Evolutionary conservation across 2,888 invertebrate genomes (phyloP).

Genomic region (Philaethria dido): DNA sequence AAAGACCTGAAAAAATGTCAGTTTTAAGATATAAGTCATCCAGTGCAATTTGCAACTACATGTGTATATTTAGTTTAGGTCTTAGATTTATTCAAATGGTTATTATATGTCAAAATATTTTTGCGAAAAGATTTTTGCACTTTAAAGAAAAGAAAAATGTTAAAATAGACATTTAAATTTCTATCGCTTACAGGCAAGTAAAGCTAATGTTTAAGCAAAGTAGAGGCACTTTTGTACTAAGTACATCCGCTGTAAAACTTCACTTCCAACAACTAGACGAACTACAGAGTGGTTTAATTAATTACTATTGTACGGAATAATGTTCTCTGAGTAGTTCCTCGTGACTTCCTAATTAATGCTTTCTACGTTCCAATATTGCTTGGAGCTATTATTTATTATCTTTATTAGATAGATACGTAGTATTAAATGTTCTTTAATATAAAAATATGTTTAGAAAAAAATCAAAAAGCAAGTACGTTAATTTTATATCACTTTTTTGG

Average conservation of each 20-base stretch:
- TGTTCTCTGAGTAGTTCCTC: conserved; percentile 25
- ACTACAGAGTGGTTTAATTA: conserved; percentile 29
- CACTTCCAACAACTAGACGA: conserved; percentile 22
- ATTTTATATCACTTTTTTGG: too few relatives aligned
- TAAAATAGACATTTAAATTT: background rate
- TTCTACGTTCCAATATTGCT: conserved; percentile 27
- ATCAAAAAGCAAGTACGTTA: too few relatives aligned
- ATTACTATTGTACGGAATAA: conserved; percentile 30
- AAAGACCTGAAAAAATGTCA: background rate
- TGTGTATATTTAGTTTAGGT: too few relatives aligned
- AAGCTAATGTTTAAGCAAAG: background rate
- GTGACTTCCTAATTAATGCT: conserved; percentile 30
- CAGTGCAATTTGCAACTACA: too few relatives aligned
- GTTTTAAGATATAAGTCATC: background rate
- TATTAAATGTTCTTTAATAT: background rate
- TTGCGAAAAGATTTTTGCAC: too few relatives aligned
- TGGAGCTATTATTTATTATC: conserved; percentile 4
- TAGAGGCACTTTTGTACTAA: conserved; percentile 7
- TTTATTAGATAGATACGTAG: conserved; percentile 1
- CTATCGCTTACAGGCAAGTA: too few relatives aligned
- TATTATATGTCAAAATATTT: too few relatives aligned
- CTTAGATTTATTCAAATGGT: too few relatives aligned
- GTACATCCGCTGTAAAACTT: conserved; percentile 22
- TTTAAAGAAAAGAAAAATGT: background rate
- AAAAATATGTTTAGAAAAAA: too few relatives aligned